Evolutionary conservation across 1,140 invertebrate genomes (phyloP).

Genomic region (Drosophila littoralis): DNA sequence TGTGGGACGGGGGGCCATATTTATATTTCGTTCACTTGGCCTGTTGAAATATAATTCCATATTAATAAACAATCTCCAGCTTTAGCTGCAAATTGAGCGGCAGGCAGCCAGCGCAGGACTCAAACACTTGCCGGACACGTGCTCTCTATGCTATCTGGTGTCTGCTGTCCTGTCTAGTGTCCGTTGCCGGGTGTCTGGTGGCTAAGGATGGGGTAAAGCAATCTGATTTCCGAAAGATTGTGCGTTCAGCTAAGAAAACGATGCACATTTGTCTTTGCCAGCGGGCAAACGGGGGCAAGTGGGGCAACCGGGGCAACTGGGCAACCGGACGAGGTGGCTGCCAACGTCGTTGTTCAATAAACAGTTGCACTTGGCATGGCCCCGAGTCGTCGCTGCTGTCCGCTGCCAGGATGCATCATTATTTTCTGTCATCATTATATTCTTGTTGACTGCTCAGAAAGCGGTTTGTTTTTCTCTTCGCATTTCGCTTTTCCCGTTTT

Average conservation of each 20-base stretch:
- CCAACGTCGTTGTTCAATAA: slow-evolving; percentile 60
- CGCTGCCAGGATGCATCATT: slow-evolving; percentile 76
- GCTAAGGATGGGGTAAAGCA: slow-evolving; percentile 36
- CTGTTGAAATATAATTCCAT: slow-evolving; percentile 59
- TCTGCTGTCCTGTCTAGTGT: slow-evolving; percentile 25
- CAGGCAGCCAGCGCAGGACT: slow-evolving; percentile 27
- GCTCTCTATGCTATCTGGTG: slow-evolving; percentile 17
- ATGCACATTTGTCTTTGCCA: slow-evolving; percentile 75
- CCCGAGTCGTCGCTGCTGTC: slow-evolving; percentile 38
- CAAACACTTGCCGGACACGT: slow-evolving; percentile 58
- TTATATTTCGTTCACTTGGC: slow-evolving; percentile 36
- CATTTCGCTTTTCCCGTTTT: neutral
- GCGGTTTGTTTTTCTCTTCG: slow-evolving; percentile 18
- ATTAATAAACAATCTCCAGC: slow-evolving; percentile 67
- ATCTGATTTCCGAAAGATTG: slow-evolving; percentile 76
- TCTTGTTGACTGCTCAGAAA: slow-evolving; percentile 63
- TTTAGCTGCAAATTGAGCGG: slow-evolving; percentile 43
- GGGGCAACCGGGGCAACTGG: neutral
- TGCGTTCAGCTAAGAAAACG: slow-evolving; percentile 81
- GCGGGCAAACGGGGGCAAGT: neutral
- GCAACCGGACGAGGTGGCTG: slow-evolving; percentile 21
- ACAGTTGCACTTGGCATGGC: slow-evolving; percentile 59
- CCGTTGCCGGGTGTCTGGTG: slow-evolving; percentile 1
- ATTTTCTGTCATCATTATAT: slow-evolving; percentile 83
- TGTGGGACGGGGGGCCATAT: slow-evolving; percentile 9